Conservation (phyloP, 2,888 invertebrate species). For the Endotricha flammealis region DNA sequence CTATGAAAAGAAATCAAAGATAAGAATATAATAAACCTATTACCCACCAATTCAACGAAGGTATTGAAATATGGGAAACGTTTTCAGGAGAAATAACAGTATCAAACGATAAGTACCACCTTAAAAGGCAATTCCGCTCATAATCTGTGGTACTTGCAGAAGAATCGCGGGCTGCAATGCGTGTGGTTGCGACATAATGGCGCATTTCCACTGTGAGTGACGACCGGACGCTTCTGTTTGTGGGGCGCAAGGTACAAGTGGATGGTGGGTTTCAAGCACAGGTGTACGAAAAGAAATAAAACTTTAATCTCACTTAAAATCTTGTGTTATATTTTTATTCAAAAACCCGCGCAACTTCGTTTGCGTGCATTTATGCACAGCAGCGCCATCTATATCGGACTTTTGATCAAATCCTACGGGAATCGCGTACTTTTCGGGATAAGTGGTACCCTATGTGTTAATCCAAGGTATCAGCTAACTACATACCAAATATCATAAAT, state of each 20-base stretch:
- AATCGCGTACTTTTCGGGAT: too few species aligned
- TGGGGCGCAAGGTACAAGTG: conserved; percentile 21
- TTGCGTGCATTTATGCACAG: too few species aligned
- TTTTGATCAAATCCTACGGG: too few species aligned
- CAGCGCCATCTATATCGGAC: too few species aligned
- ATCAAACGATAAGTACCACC: conserved; percentile 41
- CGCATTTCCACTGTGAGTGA: conserved; percentile 69
- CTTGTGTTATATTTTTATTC: too few species aligned
- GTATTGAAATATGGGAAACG: conserved; percentile 16
- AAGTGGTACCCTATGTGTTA: too few species aligned
- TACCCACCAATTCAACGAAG: conserved; percentile 1
- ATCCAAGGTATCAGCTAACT: too few species aligned
- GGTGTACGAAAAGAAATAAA: too few species aligned
- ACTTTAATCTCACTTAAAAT: too few species aligned
- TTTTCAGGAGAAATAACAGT: conserved; percentile 23
- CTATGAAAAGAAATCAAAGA: neutral
- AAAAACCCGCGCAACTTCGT: too few species aligned
- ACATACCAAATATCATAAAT: too few species aligned
- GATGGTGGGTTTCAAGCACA: too few species aligned
- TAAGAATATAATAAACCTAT: neutral
- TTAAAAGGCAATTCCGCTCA: conserved; percentile 56
- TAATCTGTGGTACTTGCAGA: conserved; percentile 59
- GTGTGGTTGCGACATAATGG: conserved; percentile 70
- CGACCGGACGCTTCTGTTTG: conserved; percentile 46
- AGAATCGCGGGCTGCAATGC: conserved; percentile 60